Base-by-base conservation (phyloP, 2,888 invertebrate species). In the Melanargia galathea region DNA sequence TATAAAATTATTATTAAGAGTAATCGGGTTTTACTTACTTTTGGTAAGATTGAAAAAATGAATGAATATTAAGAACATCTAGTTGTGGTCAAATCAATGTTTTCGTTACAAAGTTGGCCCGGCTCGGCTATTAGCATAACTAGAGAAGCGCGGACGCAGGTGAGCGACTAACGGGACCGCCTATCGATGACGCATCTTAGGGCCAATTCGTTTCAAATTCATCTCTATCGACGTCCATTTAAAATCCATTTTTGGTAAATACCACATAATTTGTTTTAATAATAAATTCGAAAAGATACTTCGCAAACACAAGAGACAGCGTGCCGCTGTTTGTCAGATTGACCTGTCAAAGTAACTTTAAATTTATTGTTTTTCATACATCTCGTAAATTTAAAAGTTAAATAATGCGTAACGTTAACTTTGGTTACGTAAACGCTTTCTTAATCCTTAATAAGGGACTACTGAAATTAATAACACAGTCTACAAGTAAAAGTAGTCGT, bases 61-160 rank as follows among this genome's bases (percentile, higher is more conserved):
- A 46, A 11, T 20, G 11, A 46, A 22, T 11, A 46, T 13, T 18
- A 20, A 51, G 35, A 60, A 51, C 62, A 65, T 67, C 66, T 60
- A 70, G 70, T 6, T 52, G 52, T 61, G 60, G 62, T 54, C 71
- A 69, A 81, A 80, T 80, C 79, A 69, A 77, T 75, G 77, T 75
- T 78, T 76, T 75, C 72, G 75, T 75, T 79, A 76, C 78, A 75
- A 75, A 83, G 78, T 80, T 74, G 78, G 74, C 77, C 75, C 82
- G 81, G 77, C 78, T 82, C 76, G 78, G 74, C 84, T 79, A 88
- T 90, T 90, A 88, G 85, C 90, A 90, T 90, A 89, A 88, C 89
- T 84, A 87, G 86, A 86, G 87, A 88, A 83, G 87, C 84, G 84
- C 87, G 80, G 78, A 83, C 88, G 84, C 88, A 89, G 88, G 87